A percentile compares a stretch with the other conserved stretches of the same genome.
These are phyloP conservation scores for Lepidocyrtinus sp. DNA, from an alignment of 2,888 invertebrate species.

Conservation along the genomic window DNA sequence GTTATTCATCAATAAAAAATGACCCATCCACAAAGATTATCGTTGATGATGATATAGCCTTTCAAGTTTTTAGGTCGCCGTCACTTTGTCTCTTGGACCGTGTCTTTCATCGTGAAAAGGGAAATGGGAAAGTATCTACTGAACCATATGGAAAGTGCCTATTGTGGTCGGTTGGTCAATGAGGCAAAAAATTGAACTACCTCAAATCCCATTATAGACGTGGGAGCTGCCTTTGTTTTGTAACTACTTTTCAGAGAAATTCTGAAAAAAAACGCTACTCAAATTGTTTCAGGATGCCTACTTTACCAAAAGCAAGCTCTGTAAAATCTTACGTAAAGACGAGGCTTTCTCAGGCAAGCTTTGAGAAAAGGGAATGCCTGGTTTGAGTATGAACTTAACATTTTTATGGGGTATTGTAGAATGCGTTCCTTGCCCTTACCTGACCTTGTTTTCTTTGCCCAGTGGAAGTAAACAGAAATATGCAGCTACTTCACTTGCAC, in stretches of 20 bases:
- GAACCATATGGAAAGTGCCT: conserved; percentile 50
- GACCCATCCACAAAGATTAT: conserved; percentile 13
- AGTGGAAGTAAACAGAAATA: conserved; percentile 5
- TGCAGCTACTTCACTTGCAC: conserved; percentile 7
- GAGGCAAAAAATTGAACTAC: conserved; percentile 67
- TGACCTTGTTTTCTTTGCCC: conserved; percentile 31
- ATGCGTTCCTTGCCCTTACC: conserved; percentile 20
- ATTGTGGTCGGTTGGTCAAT: conserved; percentile 65
- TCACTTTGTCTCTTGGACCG: conserved; percentile 3
- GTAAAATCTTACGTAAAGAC: neutral
- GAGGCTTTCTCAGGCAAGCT: neutral
- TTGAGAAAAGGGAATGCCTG: neutral
- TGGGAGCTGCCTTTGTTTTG: conserved; percentile 53
- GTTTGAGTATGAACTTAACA: conserved; percentile 32
- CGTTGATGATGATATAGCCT: conserved; percentile 27
- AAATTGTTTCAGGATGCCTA: neutral
- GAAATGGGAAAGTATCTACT: conserved; percentile 43
- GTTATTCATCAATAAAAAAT: no score
- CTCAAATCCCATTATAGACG: conserved; percentile 58
- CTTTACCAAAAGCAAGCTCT: neutral
- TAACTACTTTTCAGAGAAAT: conserved; percentile 49
- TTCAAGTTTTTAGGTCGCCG: conserved; percentile 28
- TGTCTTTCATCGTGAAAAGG: neutral
- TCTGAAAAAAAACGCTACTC: neutral
- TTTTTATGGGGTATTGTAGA: conserved; percentile 28